Base-by-base conservation (phyloP, 64 coral and sea anemone species). In the Montipora efflorescens region DNA sequence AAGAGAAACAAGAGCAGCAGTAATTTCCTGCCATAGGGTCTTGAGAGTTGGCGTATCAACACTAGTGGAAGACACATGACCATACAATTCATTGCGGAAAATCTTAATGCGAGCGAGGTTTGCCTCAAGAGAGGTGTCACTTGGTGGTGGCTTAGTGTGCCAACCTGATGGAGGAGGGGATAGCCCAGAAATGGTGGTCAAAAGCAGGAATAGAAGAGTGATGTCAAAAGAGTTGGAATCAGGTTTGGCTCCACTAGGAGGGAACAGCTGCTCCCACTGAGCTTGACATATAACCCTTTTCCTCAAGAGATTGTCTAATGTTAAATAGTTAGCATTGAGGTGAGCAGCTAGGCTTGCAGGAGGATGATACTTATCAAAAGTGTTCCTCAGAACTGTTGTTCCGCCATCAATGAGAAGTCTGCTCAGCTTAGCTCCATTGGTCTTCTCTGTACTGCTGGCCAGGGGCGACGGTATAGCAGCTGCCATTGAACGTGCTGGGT, bases 401-500 rank as follows among this genome's bases (percentile, higher is more conserved):
- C 88, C 88, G 79, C 88, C 88, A 77, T 90, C 88, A 2, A 90
- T 61, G 6, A 90, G 73, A 48, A 90, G 59, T 19, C 73, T 90
- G 3, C 71, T 75, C 53, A 90, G 88, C 53, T 77, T 90, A 2
- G 88, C 77, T 79, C 88, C 88, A 58, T 90, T 90, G 16, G 71
- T 28, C n/a, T 82, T 91, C 79, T 91, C 67, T 13, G 45, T 10
- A 4, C 36, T 67, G 4, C 81, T 95, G 84, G 53, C 53, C 53
- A 57, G 53, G 7, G 53, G 11, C 11, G 53, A 57, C 6, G 53
- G 53, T 57, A 11, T 4, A 8, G 6, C 53, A 57, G 53, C 11
- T 57, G 2, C 53, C 53, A 57, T 57, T 57, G 7, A 6, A 57
- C 2, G 11, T 57, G 53, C 11, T 57, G 7, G 6, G 11, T 11